Evolutionary conservation across 2,888 invertebrate species (phyloP), one percentile per base, ranked within the genome.

Genomic region (Brachylomia viminalis): DNA sequence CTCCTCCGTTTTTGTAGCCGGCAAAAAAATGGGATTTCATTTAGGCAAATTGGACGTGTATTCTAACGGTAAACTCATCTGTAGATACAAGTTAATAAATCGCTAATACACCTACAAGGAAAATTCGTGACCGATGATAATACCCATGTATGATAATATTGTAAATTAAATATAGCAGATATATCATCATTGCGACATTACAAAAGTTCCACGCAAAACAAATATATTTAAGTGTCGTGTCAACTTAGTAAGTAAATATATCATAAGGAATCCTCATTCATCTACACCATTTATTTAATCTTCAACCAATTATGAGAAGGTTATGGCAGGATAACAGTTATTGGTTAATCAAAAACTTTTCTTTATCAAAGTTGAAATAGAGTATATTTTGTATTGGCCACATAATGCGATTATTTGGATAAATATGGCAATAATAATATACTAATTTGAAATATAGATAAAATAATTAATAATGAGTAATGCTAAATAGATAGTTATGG

Each of bases 181-280:
- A 45, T 33, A 61, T 66, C 49, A 77, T 30, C 54, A 56, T 49
- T 27, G 23, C 30, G n/a, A 56, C 15, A 17, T 17, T 5, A 23
- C 71, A 80, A 72, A 73, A 61, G 13, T n/a, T 80, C 67, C 79
- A 73, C 42, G 56, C 66, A 49, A 56, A 64, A 67, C 56, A 64
- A 79, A 79, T 58, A 80, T 64, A 15, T 30, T 30, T 2, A 45
- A 52, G 45, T 58, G 56, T 11, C 10, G 23, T 79, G 67, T 68
- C 73, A 45, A 80, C 79, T 56, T 66, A 15, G 3, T 23, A 54
- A 49, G 30, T 56, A 59, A 58, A 56, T 62, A 38, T 30, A 33
- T 13, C 30, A 13, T 47, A 47, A 30, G 4, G 3, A 33, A 5
- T 10, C n/a, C n/a, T n/a, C n/a, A 2, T 30, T n/a, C n/a, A 30